phyloP scores from a whole-genome alignment of 2,113 vertebrate species.

The Gymnocephalus cernua region DNA sequence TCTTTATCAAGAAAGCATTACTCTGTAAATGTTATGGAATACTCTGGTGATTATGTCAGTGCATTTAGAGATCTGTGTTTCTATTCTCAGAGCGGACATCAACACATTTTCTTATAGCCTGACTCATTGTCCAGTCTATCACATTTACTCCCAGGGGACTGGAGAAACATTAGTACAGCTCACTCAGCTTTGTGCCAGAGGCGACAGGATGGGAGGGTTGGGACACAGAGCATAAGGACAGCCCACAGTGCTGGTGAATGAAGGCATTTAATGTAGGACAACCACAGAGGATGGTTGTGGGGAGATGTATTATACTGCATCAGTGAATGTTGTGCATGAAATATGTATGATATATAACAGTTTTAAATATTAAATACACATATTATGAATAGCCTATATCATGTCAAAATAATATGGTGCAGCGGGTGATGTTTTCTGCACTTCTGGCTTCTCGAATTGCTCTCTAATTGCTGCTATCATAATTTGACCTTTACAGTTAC shows the following conservation, averaged over 20 bases:
- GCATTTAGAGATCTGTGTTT: conserved; percentile 26
- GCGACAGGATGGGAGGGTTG: conserved; percentile 43
- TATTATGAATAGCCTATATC: conserved; percentile 48
- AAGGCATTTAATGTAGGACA: conserved; percentile 39
- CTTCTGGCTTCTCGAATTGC: too few relatives aligned
- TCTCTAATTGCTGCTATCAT: conserved; percentile 23
- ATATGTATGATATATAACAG: conserved; percentile 46
- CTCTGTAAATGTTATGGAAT: conserved; percentile 16
- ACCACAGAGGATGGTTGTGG: conserved; percentile 14
- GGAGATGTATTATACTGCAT: conserved; percentile 36
- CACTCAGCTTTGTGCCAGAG: conserved; percentile 48
- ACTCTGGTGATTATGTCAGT: conserved; percentile 26
- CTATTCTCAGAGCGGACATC: conserved; percentile 37
- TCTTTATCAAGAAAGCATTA: conserved; percentile 34
- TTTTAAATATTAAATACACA: conserved; percentile 59
- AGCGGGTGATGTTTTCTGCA: conserved; percentile 40
- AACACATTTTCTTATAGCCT: conserved; percentile 36
- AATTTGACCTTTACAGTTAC: conserved; percentile 40
- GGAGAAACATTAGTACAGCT: conserved; percentile 57
- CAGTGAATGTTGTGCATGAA: conserved; percentile 45
- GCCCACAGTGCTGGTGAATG: conserved; percentile 19
- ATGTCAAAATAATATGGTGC: conserved; percentile 39
- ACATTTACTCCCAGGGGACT: conserved; percentile 42
- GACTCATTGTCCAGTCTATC: conserved; percentile 57
- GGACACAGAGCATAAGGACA: conserved; percentile 30